A percentile compares a stretch with the other conserved stretches of the same genome.
Conservation (phyloP, 2,113 vertebrate genomes). For the Candoia aspera region DNA sequence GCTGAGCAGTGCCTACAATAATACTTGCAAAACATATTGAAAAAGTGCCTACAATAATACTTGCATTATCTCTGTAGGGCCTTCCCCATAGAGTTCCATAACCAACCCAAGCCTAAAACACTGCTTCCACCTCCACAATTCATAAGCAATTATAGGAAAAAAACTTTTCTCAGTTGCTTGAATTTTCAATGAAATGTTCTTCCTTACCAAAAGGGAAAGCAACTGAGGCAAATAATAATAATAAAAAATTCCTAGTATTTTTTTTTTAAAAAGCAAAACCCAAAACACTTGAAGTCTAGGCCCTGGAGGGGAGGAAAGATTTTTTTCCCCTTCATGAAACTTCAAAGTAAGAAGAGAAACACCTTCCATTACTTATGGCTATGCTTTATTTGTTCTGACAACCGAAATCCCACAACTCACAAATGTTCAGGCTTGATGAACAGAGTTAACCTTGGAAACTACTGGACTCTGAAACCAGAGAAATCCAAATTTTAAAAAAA, state of each 20-base stretch:
- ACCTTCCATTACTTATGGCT: constrained; percentile 33
- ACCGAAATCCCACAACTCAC: constrained; percentile 48
- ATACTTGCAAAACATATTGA: too few species aligned
- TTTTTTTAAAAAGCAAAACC: not conserved
- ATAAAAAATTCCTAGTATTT: not conserved
- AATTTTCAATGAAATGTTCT: not conserved
- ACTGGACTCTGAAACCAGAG: constrained; percentile 47
- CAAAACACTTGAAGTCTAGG: not conserved
- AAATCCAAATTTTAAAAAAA: constrained; percentile 30
- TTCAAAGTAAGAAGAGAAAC: constrained; percentile 1
- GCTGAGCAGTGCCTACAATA: too few species aligned
- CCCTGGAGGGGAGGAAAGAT: not conserved
- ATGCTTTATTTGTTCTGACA: constrained; percentile 38
- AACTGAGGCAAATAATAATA: not conserved
- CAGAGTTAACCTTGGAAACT: constrained; percentile 50
- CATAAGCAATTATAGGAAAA: not conserved
- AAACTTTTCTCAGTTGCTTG: not conserved
- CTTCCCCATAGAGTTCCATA: not conserved
- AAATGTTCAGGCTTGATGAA: constrained; percentile 49
- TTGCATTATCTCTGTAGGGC: not conserved
- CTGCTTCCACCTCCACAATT: not conserved
- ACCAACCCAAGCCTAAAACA: not conserved
- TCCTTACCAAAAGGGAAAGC: not conserved
- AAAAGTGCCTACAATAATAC: not conserved
- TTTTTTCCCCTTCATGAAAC: not conserved